Conservation (phyloP, 2,888 invertebrate genomes). For the Eristalis pertinax region DNA sequence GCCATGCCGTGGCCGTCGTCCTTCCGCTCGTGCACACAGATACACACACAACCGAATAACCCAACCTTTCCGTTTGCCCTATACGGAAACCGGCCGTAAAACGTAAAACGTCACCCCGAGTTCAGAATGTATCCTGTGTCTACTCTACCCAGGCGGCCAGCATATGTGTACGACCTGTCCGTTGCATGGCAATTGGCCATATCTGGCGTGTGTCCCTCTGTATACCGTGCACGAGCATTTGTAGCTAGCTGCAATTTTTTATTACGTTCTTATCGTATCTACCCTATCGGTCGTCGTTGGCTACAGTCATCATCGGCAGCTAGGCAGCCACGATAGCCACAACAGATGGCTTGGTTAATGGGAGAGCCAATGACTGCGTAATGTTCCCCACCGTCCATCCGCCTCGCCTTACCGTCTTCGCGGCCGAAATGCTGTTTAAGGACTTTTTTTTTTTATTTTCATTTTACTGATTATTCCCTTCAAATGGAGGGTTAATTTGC, state of each 20-base stretch:
- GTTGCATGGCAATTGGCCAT: conserved; percentile 70
- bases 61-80: conserved; percentile 28
- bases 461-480: conserved; percentile 57
- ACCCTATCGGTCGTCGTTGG: conserved; percentile 30
- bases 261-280: conserved; percentile 66
- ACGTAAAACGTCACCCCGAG: conserved; percentile 55
- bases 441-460: conserved; percentile 56
- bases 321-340: conserved; percentile 67
- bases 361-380: conserved; percentile 35
- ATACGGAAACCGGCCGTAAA: conserved; percentile 3
- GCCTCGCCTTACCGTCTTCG: not conserved
- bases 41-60: not conserved
- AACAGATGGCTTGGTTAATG: conserved; percentile 50
- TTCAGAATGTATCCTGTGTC: conserved; percentile 42
- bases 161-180: conserved; percentile 49
- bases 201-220: conserved; percentile 14
- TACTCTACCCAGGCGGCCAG: not conserved
- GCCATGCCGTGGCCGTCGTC: not conserved
- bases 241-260: conserved; percentile 58
- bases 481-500: conserved; percentile 65
- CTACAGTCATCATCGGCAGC: conserved; percentile 45
- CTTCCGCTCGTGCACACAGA: not conserved
- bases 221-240: not conserved
- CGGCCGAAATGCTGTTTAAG: conserved; percentile 51
- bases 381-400: not conserved